Base-by-base conservation (phyloP, 2,888 invertebrate species). In the Aethes cnicana region DNA sequence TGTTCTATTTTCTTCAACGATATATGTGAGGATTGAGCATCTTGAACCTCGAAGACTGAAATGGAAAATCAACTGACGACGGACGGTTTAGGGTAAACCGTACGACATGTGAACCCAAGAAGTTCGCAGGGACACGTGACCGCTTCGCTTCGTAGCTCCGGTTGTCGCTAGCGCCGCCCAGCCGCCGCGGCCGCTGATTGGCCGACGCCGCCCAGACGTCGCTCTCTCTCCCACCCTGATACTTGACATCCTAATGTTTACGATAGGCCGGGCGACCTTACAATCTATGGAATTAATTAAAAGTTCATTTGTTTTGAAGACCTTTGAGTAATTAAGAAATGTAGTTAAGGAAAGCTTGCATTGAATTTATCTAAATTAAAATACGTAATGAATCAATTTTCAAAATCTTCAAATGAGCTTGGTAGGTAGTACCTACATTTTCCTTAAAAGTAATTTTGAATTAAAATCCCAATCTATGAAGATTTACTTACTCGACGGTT, bases 211-310 rank as follows among this genome's bases (percentile, higher is more conserved):
- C 86, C 83, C 84, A 79, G 79, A 84, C 86, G 82, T 47, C 30
- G 76, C 80, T 74, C 80, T 61, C 78, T 72, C 77, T 70, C 79
- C 71, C 75, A 58, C 69, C 64, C 79, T 72, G 61, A 58, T 62
- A 85, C 84, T 86, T 88, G 88, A 88, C 89, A 82, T 87, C 83
- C 82, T 84, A 84, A 86, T 84, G 84, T 86, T 85, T 82, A 74
- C 77, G 50, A 50, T 43, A 37, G 35, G 49, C 17, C 9, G 30
- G 49, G 28, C 46, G 42, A 20, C 28, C 11, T 42, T 33, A 41
- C 23, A 16, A 25, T 25, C 16, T 3, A 21, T 39, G n/a, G 37
- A 3, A 23, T 21, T 5, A 23, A 41, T 48, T 48, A 33, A n/a
- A n/a, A 32, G 4, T 8, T n/a, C 17, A 16, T 32, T 32, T 1